These are phyloP conservation scores for Rhynchotus rufescens DNA, from an alignment of 2,797 vertebrate species.

Conservation along the genomic window DNA sequence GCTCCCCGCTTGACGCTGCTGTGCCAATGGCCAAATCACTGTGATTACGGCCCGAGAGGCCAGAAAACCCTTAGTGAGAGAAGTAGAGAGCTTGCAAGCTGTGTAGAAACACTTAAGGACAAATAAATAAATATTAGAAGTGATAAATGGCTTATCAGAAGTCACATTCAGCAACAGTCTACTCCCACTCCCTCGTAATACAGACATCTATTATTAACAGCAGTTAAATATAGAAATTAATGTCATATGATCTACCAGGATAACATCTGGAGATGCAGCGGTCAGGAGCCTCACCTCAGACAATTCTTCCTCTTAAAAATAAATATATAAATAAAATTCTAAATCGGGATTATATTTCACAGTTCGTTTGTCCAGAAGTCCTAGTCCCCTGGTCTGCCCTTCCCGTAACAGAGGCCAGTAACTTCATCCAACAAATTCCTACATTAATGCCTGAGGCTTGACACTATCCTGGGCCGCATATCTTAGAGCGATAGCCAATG, in stretches of 20 bases:
- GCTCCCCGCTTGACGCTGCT: background rate
- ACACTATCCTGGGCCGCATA: background rate
- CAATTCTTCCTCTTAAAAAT: background rate
- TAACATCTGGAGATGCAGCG: background rate
- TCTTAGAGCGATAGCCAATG: background rate
- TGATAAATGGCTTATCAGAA: background rate
- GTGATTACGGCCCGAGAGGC: background rate
- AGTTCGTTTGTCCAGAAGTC: background rate
- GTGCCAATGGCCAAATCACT: background rate
- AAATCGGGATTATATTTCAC: background rate
- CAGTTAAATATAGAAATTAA: background rate
- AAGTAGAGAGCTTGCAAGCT: background rate
- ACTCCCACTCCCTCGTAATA: background rate
- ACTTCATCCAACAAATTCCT: constrained; percentile 37
- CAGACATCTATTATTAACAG: background rate
- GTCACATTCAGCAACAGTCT: background rate
- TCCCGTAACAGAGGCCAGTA: background rate
- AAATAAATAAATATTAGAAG: background rate
- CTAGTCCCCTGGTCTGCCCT: background rate
- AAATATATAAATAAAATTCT: background rate
- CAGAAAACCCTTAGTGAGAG: background rate
- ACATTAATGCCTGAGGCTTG: background rate
- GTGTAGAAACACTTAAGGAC: background rate
- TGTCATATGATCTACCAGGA: background rate
- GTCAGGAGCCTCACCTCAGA: background rate